Evolutionary conservation across 2,113 vertebrate species (phyloP).

Genomic region (Triplophysa tibetana): DNA sequence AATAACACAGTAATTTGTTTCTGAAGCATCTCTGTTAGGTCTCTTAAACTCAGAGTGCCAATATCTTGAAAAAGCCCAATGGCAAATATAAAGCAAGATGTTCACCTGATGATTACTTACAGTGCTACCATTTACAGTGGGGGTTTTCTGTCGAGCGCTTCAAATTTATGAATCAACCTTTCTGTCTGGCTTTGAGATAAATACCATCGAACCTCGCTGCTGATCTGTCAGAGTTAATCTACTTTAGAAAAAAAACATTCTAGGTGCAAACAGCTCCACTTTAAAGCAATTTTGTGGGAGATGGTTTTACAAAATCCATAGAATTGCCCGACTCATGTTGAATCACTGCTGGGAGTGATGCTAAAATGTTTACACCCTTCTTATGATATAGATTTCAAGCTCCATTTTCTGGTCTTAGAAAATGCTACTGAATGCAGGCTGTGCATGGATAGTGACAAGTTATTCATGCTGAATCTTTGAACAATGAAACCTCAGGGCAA

Average conservation of each 20-base stretch:
- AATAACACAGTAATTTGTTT: slow-evolving; percentile 54
- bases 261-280: neutral
- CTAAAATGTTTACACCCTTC: neutral
- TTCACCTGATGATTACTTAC: slow-evolving; percentile 38
- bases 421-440: slow-evolving; percentile 16
- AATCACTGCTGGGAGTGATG: neutral
- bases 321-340: neutral
- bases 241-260: slow-evolving; percentile 29
- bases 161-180: slow-evolving; percentile 28
- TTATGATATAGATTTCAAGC: neutral
- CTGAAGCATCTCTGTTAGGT: slow-evolving; percentile 48
- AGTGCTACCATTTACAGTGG: neutral
- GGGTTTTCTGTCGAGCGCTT: neutral
- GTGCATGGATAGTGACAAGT: neutral
- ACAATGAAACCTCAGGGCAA: slow-evolving; percentile 23
- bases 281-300: neutral
- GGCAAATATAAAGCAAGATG: slow-evolving; percentile 48
- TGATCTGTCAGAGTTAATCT: slow-evolving; percentile 42
- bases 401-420: neutral
- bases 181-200: slow-evolving; percentile 37
- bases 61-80: slow-evolving; percentile 16
- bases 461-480: slow-evolving; percentile 40
- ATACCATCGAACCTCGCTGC: slow-evolving; percentile 17
- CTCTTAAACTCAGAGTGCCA: slow-evolving; percentile 32
- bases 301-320: neutral